These are phyloP conservation scores for Belgica antarctica DNA, from an alignment of 2,888 invertebrate species.

Conservation along the genomic window DNA sequence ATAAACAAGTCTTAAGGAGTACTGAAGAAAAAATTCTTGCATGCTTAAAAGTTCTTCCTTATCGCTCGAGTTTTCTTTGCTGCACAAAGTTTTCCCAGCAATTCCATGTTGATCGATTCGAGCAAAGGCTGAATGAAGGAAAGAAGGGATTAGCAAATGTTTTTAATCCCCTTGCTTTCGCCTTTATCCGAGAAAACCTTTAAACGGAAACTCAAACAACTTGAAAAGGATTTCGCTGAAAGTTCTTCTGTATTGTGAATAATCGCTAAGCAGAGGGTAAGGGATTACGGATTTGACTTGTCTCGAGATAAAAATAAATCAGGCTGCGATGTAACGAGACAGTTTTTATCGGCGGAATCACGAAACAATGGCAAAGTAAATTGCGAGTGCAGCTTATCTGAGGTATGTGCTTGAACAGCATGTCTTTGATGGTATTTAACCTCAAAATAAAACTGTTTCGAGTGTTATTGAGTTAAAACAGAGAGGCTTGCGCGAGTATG, in stretches of 20 bases:
- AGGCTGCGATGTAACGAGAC: neutral
- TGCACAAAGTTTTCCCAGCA: neutral
- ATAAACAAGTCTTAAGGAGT: neutral
- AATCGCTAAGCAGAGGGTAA: neutral
- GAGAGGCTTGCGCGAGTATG: neutral
- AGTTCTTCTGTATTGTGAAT: neutral
- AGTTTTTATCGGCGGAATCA: neutral
- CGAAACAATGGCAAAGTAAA: slow-evolving; percentile 33
- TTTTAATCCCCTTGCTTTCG: slow-evolving; percentile 1
- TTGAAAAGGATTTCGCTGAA: neutral
- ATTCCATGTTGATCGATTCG: neutral
- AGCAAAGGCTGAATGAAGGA: too few relatives aligned
- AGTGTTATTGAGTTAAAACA: slow-evolving; percentile 1
- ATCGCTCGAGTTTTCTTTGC: neutral
- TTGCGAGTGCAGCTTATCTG: slow-evolving; percentile 32
- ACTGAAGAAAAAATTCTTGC: neutral
- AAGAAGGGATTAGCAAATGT: neutral
- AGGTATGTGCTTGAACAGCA: slow-evolving; percentile 30
- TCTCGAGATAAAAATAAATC: slow-evolving; percentile 2
- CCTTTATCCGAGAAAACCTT: neutral
- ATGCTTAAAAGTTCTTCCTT: neutral
- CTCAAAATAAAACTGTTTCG: neutral
- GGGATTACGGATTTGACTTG: slow-evolving; percentile 17
- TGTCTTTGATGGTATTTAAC: neutral
- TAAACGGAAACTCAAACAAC: slow-evolving; percentile 11